Conservation (phyloP, 2,797 vertebrate species). For the Pyrocephalus nanus region DNA sequence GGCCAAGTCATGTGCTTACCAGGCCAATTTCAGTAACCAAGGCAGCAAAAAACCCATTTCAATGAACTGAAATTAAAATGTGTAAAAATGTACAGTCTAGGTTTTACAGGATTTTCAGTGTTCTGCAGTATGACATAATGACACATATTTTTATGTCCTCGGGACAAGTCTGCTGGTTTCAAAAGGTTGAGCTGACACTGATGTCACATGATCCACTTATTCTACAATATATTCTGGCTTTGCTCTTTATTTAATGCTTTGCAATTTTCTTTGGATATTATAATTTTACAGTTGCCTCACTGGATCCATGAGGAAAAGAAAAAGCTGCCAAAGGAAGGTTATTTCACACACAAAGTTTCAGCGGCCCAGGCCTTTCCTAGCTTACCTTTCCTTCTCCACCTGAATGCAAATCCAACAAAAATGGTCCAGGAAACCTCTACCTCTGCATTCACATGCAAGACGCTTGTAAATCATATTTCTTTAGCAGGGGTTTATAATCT, state of each 20-base stretch:
- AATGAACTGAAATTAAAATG: conserved; percentile 54
- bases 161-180: conserved; percentile 35
- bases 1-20: conserved; percentile 43
- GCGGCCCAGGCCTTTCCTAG: background rate
- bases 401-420: conserved; percentile 4
- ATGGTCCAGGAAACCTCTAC: background rate
- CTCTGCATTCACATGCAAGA: background rate
- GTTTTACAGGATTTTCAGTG: conserved; percentile 13
- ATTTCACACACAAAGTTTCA: background rate
- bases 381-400: background rate
- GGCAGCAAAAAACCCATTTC: conserved; percentile 41
- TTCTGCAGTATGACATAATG: background rate
- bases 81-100: background rate
- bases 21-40: conserved; percentile 48
- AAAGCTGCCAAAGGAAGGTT: background rate
- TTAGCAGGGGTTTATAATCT: background rate
- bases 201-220: background rate
- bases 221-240: background rate
- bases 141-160: background rate
- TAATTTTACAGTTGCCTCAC: conserved; percentile 27
- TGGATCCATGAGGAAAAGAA: background rate
- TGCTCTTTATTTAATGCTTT: background rate
- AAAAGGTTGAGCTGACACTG: background rate
- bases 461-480: background rate
- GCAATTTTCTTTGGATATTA: conserved; percentile 7